A percentile compares a stretch with the other conserved stretches of the same genome.
Conservation (phyloP, 1,140 invertebrate genomes). For the Atta cephalotes region DNA sequence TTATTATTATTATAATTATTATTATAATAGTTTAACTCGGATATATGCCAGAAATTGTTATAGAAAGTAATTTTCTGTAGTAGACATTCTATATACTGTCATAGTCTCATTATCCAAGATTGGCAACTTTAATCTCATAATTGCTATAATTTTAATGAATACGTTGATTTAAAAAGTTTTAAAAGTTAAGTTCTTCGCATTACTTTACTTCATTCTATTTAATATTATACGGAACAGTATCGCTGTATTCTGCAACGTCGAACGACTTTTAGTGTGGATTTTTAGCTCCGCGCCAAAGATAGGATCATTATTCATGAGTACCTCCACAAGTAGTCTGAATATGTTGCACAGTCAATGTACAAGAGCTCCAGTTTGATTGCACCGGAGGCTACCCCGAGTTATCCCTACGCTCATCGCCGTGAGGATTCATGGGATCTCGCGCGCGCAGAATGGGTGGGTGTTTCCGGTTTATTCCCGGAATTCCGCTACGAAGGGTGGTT, state of each 20-base stretch:
- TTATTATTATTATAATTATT: background rate
- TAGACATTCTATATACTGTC: background rate
- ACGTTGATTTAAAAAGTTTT: background rate
- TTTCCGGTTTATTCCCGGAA: slow-evolving; percentile 77
- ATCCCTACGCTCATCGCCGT: slow-evolving; percentile 39
- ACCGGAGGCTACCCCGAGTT: background rate
- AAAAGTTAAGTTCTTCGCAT: background rate
- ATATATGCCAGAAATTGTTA: background rate
- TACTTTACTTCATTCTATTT: slow-evolving; percentile 8
- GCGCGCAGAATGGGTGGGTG: slow-evolving; percentile 64
- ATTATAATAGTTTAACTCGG: background rate
- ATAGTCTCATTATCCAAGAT: background rate
- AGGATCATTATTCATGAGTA: slow-evolving; percentile 22
- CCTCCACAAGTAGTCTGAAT: slow-evolving; percentile 39
- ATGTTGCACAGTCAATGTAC: slow-evolving; percentile 56
- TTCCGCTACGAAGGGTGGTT: slow-evolving; percentile 62
- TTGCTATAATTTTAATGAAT: slow-evolving; percentile 29
- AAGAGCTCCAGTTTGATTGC: slow-evolving; percentile 58
- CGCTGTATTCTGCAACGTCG: background rate
- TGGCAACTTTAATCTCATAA: background rate
- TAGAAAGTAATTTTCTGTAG: background rate
- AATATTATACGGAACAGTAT: slow-evolving; percentile 16
- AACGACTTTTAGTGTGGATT: background rate
- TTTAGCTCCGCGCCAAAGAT: slow-evolving; percentile 19
- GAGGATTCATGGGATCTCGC: slow-evolving; percentile 56